These are phyloP conservation scores for Diorhabda carinulata DNA, from an alignment of 1,140 invertebrate species.

Conservation along the genomic window DNA sequence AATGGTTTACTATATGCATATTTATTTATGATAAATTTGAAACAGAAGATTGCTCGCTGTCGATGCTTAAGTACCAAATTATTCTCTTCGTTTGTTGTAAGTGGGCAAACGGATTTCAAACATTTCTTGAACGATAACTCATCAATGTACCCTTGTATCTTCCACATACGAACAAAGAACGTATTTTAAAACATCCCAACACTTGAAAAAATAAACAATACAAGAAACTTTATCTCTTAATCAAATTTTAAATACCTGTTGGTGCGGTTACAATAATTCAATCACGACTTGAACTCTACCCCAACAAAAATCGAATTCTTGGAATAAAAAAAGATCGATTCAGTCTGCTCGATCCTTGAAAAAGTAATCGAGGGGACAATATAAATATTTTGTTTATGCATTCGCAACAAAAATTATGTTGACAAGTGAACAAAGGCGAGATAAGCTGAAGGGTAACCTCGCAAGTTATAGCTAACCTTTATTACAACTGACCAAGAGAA, in stretches of 20 bases:
- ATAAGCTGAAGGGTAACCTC: constrained; percentile 46
- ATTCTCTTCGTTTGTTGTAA: too few species aligned
- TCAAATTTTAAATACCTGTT: constrained; percentile 3
- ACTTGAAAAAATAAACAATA: too few species aligned
- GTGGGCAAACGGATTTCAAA: too few species aligned
- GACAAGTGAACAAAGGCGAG: constrained; percentile 50
- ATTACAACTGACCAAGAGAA: constrained; percentile 15
- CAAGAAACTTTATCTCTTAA: constrained; percentile 1
- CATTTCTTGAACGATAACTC: too few species aligned
- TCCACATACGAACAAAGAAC: too few species aligned
- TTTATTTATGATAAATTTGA: too few species aligned
- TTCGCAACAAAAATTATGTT: constrained; percentile 49
- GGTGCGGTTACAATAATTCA: constrained; percentile 47
- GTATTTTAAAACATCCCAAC: too few species aligned
- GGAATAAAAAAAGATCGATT: constrained; percentile 36
- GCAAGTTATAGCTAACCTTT: constrained; percentile 47
- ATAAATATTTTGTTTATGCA: constrained; percentile 51
- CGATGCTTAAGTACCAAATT: too few species aligned
- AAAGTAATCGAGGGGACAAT: constrained; percentile 47
- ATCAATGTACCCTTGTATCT: too few species aligned
- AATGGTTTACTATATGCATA: too few species aligned
- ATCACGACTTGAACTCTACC: constrained; percentile 44
- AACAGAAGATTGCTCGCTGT: too few species aligned
- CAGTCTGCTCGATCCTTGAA: constrained; percentile 28
- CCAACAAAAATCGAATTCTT: constrained; percentile 44